phyloP scores from a whole-genome alignment of 1,140 invertebrate genomes.

The Holotrichia oblita region DNA sequence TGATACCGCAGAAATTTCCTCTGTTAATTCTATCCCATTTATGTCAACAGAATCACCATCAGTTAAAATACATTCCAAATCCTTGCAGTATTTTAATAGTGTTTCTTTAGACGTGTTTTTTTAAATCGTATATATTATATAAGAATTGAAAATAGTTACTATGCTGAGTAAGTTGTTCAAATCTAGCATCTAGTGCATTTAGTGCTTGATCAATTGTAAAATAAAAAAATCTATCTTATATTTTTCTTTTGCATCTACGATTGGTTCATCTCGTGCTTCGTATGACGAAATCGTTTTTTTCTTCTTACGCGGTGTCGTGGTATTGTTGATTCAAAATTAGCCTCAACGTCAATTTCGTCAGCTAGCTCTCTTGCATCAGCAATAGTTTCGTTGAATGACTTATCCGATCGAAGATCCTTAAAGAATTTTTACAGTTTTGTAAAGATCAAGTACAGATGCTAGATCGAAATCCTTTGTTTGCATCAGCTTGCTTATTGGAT shows the following conservation, averaged over 20 bases:
- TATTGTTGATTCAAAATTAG: conserved; percentile 45
- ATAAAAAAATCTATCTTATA: conserved; percentile 40
- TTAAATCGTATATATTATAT: conserved; percentile 39
- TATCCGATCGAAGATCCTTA: conserved; percentile 40
- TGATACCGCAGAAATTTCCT: neutral
- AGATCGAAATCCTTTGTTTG: conserved; percentile 45
- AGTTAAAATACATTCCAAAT: no score
- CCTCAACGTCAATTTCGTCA: conserved; percentile 41
- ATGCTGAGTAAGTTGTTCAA: no score
- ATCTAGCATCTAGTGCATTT: no score
- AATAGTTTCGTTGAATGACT: conserved; percentile 37
- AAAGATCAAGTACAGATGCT: conserved; percentile 38
- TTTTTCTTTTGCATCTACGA: conserved; percentile 44
- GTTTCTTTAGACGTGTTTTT: no score
- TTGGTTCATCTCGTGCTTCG: conserved; percentile 43
- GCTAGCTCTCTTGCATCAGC: conserved; percentile 40
- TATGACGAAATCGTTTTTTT: no score
- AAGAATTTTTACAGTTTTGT: conserved; percentile 46
- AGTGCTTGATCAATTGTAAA: no score
- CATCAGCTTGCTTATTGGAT: conserved; percentile 44
- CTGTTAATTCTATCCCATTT: no score
- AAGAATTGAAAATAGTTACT: conserved; percentile 34
- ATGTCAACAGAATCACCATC: no score
- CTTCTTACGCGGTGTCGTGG: conserved; percentile 41
- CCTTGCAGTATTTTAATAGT: no score